phyloP scores from a whole-genome alignment of 2,113 vertebrate species.

The Tragelaphus strepsiceros region DNA sequence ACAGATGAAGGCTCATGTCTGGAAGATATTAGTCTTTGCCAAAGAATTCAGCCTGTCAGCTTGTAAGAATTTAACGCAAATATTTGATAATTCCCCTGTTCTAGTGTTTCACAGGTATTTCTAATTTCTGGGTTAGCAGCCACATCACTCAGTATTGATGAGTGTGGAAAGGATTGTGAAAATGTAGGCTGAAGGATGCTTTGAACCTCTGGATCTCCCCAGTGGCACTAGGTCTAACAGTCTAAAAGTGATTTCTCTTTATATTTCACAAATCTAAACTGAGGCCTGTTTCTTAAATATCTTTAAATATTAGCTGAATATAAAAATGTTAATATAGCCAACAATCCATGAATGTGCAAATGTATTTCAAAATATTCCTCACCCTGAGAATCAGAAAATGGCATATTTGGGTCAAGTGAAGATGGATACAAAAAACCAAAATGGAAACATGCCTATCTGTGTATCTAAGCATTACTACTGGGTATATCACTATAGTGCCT shows the following conservation, averaged over 20 bases:
- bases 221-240: conserved; percentile 54
- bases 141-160: neutral
- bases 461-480: conserved; percentile 42
- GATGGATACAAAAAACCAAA: conserved; percentile 41
- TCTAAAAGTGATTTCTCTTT: conserved; percentile 67
- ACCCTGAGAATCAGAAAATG: conserved; percentile 62
- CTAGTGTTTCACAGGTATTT: conserved; percentile 53
- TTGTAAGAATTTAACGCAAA: conserved; percentile 57
- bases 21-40: neutral
- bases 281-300: conserved; percentile 67
- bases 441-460: conserved; percentile 52
- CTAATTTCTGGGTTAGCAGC: conserved; percentile 50
- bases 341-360: conserved; percentile 65
- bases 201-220: conserved; percentile 63
- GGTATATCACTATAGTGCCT: conserved; percentile 41
- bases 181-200: conserved; percentile 64
- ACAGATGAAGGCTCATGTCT: neutral
- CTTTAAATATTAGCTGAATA: conserved; percentile 74
- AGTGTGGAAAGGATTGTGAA: conserved; percentile 26
- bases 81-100: conserved; percentile 31
- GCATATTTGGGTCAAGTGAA: conserved; percentile 66
- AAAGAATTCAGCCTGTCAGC: neutral
- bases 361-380: conserved; percentile 65
- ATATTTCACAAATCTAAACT: conserved; percentile 68
- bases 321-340: conserved; percentile 65